Evolutionary conservation across 64 coral and sea anemone genomes (phyloP).

Genomic region (Porites australiensis): DNA sequence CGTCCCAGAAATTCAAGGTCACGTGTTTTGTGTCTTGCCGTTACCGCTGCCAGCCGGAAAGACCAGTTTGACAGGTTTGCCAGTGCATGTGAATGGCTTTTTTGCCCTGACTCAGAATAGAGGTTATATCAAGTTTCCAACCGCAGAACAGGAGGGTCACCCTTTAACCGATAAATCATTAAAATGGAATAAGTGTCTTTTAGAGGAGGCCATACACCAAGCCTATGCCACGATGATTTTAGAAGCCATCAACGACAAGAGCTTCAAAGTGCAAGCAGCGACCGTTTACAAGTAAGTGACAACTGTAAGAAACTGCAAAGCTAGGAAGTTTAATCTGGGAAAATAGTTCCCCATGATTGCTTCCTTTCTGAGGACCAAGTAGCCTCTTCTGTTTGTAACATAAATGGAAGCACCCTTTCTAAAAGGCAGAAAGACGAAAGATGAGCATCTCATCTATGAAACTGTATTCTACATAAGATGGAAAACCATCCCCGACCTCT

Average conservation of each 20-base stretch:
- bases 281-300: slow-evolving; percentile 31
- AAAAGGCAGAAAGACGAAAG: no score
- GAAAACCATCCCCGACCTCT: no score
- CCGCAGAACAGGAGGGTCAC: slow-evolving; percentile 68
- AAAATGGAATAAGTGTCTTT: slow-evolving; percentile 76
- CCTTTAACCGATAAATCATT: slow-evolving; percentile 71
- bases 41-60: slow-evolving; percentile 82
- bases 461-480: no score
- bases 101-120: slow-evolving; percentile 94
- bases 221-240: slow-evolving; percentile 67
- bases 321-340: no score
- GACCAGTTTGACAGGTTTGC: slow-evolving; percentile 85
- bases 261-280: neutral
- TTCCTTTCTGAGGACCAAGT: no score
- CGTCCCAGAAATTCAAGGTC: neutral
- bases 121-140: slow-evolving; percentile 81
- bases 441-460: no score
- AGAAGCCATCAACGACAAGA: neutral
- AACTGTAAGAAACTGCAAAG: no score
- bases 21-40: slow-evolving; percentile 90
- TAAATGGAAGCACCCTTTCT: no score
- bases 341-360: no score
- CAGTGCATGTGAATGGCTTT: slow-evolving; percentile 92
- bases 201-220: slow-evolving; percentile 75
- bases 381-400: no score